phyloP scores from a whole-genome alignment of 2,888 invertebrate genomes.

The Drosophila yooni region DNA sequence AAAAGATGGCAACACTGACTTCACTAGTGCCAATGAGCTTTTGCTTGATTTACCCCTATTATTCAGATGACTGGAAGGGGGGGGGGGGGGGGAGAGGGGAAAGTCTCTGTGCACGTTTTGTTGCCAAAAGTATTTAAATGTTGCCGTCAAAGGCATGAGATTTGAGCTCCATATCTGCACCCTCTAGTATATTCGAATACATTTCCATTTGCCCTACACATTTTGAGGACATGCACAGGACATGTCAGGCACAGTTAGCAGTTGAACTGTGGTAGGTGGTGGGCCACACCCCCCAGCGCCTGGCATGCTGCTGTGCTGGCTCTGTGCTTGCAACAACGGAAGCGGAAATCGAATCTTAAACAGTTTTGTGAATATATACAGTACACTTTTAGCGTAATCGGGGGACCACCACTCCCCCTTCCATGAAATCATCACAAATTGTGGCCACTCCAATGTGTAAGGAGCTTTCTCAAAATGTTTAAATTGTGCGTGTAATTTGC shows the following conservation, averaged over 20 bases:
- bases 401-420: not conserved
- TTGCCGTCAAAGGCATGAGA: slow-evolving; percentile 66
- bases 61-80: slow-evolving; percentile 1
- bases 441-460: slow-evolving; percentile 70
- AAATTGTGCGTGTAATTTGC: slow-evolving; percentile 71
- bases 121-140: slow-evolving; percentile 76
- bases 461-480: slow-evolving; percentile 57
- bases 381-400: slow-evolving; percentile 44
- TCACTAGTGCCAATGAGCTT: slow-evolving; percentile 42
- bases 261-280: slow-evolving; percentile 1
- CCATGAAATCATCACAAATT: slow-evolving; percentile 50
- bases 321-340: slow-evolving; percentile 73
- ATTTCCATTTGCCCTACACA: slow-evolving; percentile 45
- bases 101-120: slow-evolving; percentile 47
- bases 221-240: slow-evolving; percentile 41
- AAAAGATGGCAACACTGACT: slow-evolving; percentile 8
- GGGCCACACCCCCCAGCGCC: slow-evolving; percentile 39
- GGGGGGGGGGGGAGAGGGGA: too few relatives aligned
- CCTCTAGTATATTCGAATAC: slow-evolving; percentile 17
- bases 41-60: slow-evolving; percentile 48
- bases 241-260: slow-evolving; percentile 44
- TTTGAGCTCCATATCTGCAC: slow-evolving; percentile 14
- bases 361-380: slow-evolving; percentile 58
- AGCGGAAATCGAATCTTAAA: slow-evolving; percentile 78
- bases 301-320: slow-evolving; percentile 51